Conservation (phyloP, 2,888 invertebrate species). For the Barypeithes pellucidus region DNA sequence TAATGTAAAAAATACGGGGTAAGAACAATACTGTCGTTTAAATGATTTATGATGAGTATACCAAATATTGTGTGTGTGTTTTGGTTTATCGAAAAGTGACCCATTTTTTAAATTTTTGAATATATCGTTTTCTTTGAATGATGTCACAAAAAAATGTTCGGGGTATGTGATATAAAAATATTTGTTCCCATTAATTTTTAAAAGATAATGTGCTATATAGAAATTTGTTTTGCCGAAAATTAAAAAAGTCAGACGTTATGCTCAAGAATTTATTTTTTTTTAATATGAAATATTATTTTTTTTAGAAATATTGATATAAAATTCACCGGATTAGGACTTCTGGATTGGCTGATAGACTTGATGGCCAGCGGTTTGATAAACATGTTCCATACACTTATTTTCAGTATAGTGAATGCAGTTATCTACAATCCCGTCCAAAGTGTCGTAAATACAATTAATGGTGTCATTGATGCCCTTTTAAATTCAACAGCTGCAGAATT, state of each 20-base stretch:
- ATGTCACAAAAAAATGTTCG: too few relatives aligned
- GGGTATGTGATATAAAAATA: too few relatives aligned
- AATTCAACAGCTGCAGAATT: slow-evolving; percentile 34
- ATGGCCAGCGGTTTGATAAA: slow-evolving; percentile 34
- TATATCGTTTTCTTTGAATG: too few relatives aligned
- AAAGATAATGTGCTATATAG: too few relatives aligned
- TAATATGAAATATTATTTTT: slow-evolving; percentile 27
- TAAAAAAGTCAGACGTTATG: too few relatives aligned
- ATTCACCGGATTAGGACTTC: slow-evolving; percentile 54
- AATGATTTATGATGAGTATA: too few relatives aligned
- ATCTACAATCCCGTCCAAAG: slow-evolving; percentile 31
- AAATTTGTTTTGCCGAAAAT: too few relatives aligned
- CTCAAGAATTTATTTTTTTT: slow-evolving; percentile 21
- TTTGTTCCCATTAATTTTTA: too few relatives aligned
- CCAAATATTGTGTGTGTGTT: too few relatives aligned
- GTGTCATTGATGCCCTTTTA: slow-evolving; percentile 37
- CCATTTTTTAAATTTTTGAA: too few relatives aligned
- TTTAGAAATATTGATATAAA: slow-evolving; percentile 51
- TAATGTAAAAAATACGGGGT: slow-evolving; percentile 62
- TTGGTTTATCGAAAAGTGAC: too few relatives aligned
- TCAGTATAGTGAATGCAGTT: slow-evolving; percentile 29
- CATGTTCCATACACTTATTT: slow-evolving; percentile 34
- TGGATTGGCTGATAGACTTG: slow-evolving; percentile 56
- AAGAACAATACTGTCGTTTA: too few relatives aligned
- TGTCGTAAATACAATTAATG: slow-evolving; percentile 45